These are phyloP conservation scores for Dendrolimus punctatus DNA, from an alignment of 1,140 invertebrate species.

Conservation along the genomic window DNA sequence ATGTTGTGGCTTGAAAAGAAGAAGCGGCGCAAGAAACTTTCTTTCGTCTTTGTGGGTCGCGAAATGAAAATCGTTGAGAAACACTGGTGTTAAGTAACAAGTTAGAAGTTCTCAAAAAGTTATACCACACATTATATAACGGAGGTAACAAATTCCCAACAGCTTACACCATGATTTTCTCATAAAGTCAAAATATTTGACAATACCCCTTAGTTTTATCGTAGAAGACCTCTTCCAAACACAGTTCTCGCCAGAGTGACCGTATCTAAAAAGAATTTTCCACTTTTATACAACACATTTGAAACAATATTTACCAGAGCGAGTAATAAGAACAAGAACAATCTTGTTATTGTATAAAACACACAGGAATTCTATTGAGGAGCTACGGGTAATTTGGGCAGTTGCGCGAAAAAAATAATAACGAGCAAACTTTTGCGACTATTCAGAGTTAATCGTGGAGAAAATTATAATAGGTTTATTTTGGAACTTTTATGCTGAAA, in stretches of 20 bases:
- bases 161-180: too few species aligned
- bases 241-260: not conserved
- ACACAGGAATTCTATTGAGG: slow-evolving; percentile 30
- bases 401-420: not conserved
- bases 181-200: too few species aligned
- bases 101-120: too few species aligned
- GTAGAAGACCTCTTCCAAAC: not conserved
- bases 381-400: slow-evolving; percentile 13
- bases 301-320: slow-evolving; percentile 27
- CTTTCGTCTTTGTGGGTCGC: too few species aligned
- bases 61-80: too few species aligned
- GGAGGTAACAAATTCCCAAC: too few species aligned
- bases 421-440: not conserved
- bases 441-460: not conserved
- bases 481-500: not conserved
- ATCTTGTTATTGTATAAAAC: slow-evolving; percentile 41
- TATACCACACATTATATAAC: too few species aligned
- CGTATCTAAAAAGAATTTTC: too few species aligned
- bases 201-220: too few species aligned
- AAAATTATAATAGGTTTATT: not conserved
- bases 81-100: too few species aligned
- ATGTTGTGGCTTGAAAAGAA: too few species aligned
- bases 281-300: slow-evolving; percentile 20
- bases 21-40: too few species aligned
- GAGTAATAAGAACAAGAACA: slow-evolving; percentile 35